A percentile compares a stretch with the other conserved stretches of the same genome.
phyloP scores from a whole-genome alignment of 1,140 invertebrate genomes.

The Harlomillsia oculata region DNA sequence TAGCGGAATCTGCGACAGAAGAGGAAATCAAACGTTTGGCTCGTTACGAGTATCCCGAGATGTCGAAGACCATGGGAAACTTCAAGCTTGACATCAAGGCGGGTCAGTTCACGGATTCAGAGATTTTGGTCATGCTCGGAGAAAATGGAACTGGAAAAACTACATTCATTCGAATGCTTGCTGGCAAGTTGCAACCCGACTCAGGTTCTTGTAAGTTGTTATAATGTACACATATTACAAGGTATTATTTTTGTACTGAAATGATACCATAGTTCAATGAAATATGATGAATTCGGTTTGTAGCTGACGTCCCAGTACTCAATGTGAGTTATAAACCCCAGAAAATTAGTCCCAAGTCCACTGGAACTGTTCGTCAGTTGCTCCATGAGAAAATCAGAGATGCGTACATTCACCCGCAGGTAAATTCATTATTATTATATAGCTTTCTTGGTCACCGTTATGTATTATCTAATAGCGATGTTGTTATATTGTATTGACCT shows the following conservation, averaged over 20 bases:
- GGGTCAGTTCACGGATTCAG: conserved; percentile 98
- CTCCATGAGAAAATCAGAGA: conserved; percentile 94
- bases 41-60: conserved; percentile 86
- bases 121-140: conserved; percentile 95
- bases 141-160: conserved; percentile 99
- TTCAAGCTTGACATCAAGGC: conserved; percentile 71
- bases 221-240: not conserved
- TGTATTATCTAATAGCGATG: conserved; percentile 12
- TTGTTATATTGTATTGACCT: not conserved
- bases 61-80: conserved; percentile 62
- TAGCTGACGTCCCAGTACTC: conserved; percentile 73
- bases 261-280: conserved; percentile 1
- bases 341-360: conserved; percentile 97
- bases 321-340: conserved; percentile 99
- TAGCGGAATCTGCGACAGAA: conserved; percentile 92
- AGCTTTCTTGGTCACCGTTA: conserved; percentile 1
- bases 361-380: conserved; percentile 80
- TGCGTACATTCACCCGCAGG: conserved; percentile 90
- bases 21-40: conserved; percentile 95
- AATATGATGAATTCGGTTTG: not conserved
- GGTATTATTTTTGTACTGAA: not conserved
- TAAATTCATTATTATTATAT: conserved; percentile 37
- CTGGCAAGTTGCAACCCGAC: conserved; percentile 88
- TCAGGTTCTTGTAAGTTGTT: conserved; percentile 56
- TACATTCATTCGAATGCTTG: conserved; percentile 96